Percentiles rank a stretch among this genome's conserved stretches.
Evolutionary conservation across 2,113 vertebrate genomes (phyloP).

Genomic region (Conger conger): DNA sequence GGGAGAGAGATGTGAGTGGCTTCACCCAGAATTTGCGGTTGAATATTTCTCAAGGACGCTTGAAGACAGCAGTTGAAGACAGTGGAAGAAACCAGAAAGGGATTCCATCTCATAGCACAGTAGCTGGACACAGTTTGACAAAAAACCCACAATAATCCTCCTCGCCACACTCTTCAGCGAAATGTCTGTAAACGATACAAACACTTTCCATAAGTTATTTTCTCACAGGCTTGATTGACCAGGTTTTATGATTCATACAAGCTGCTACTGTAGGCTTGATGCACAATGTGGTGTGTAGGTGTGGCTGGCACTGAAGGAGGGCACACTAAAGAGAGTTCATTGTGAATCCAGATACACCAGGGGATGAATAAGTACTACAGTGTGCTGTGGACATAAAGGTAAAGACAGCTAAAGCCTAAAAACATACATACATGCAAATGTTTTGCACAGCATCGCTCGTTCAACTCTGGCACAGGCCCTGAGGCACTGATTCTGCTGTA

Average conservation of each 20-base stretch:
- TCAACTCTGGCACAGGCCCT: neutral
- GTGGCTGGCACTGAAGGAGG: neutral
- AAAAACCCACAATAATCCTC: neutral
- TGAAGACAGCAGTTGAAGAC: neutral
- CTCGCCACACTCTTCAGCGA: neutral
- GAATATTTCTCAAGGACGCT: neutral
- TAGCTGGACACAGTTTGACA: neutral
- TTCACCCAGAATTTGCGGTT: neutral
- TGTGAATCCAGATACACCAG: neutral
- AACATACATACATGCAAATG: neutral
- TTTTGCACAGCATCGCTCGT: neutral
- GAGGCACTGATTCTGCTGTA: neutral
- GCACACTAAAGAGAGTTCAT: neutral
- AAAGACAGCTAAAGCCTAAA: neutral
- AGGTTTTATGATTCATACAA: neutral
- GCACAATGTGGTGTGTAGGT: neutral
- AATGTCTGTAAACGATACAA: neutral
- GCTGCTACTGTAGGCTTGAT: neutral
- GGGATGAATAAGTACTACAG: neutral
- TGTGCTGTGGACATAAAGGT: neutral
- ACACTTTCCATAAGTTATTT: neutral
- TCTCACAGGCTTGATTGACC: neutral
- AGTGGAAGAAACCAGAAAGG: neutral
- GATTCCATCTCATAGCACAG: neutral
- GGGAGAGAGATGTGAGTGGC: neutral